Evolutionary conservation across 2,888 invertebrate species (phyloP).

Genomic region (Eulithis prunata): DNA sequence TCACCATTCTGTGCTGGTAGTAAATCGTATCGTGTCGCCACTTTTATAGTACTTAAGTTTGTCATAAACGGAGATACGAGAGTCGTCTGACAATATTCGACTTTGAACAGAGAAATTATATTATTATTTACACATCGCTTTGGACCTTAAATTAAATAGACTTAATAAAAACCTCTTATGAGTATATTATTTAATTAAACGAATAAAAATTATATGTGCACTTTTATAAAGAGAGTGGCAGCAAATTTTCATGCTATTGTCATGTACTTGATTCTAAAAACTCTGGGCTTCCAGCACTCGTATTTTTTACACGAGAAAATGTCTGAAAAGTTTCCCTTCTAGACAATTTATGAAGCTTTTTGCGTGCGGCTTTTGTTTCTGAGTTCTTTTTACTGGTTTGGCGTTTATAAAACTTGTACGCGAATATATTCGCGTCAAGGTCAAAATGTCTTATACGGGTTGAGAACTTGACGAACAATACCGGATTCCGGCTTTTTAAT

Average conservation of each 20-base stretch:
- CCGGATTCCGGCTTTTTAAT: background rate
- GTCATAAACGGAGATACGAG: no score
- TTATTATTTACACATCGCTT: no score
- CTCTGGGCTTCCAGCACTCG: background rate
- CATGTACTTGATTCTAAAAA: background rate
- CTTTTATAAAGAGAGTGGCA: no score
- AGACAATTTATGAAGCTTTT: conserved; percentile 31
- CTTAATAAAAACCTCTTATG: no score
- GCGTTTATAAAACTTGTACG: conserved; percentile 36
- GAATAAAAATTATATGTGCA: no score
- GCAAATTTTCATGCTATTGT: background rate
- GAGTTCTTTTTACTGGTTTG: conserved; percentile 23
- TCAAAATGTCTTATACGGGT: conserved; percentile 8
- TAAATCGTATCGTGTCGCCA: no score
- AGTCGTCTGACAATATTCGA: no score
- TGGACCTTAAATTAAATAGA: no score
- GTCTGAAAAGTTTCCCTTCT: conserved; percentile 23
- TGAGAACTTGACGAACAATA: background rate
- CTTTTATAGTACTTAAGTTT: no score
- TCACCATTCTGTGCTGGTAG: no score
- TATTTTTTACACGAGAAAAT: conserved; percentile 9
- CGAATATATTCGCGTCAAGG: conserved; percentile 21
- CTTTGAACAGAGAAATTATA: no score
- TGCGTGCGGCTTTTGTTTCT: conserved; percentile 24
- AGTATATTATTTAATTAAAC: no score